Evolutionary conservation across 2,113 vertebrate genomes (phyloP).

Genomic region (Serinus canaria): DNA sequence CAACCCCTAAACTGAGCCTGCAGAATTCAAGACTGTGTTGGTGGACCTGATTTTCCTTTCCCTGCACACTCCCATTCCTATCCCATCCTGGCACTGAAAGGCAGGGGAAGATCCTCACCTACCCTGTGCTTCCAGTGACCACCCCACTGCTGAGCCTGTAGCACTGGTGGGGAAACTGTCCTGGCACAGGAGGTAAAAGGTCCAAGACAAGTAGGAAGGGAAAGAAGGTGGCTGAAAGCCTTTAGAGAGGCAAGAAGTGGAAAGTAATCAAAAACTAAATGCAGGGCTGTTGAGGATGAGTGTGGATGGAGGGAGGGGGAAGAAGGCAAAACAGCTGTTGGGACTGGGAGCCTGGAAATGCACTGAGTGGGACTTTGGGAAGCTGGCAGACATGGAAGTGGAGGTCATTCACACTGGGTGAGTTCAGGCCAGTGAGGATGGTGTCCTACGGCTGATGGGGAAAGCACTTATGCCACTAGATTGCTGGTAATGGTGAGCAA

Average conservation of each 20-base stretch:
- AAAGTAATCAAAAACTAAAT: background rate
- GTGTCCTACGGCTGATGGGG: background rate
- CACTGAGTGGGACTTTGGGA: background rate
- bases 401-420: background rate
- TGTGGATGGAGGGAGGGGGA: background rate
- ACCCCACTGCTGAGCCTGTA: background rate
- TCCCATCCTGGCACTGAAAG: background rate
- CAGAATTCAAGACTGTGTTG: background rate
- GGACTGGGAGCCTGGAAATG: background rate
- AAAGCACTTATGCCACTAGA: background rate
- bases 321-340: background rate
- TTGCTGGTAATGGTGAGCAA: background rate
- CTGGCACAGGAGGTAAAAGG: background rate
- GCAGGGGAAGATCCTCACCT: background rate
- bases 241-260: background rate
- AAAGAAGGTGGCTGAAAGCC: background rate
- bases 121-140: background rate
- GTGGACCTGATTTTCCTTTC: background rate
- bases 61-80: background rate
- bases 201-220: background rate
- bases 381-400: background rate
- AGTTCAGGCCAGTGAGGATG: background rate
- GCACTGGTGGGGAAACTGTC: background rate
- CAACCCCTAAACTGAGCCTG: background rate
- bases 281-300: background rate